These are phyloP conservation scores for Matsumyia berberina DNA, from an alignment of 2,888 invertebrate genomes.

Conservation along the genomic window DNA sequence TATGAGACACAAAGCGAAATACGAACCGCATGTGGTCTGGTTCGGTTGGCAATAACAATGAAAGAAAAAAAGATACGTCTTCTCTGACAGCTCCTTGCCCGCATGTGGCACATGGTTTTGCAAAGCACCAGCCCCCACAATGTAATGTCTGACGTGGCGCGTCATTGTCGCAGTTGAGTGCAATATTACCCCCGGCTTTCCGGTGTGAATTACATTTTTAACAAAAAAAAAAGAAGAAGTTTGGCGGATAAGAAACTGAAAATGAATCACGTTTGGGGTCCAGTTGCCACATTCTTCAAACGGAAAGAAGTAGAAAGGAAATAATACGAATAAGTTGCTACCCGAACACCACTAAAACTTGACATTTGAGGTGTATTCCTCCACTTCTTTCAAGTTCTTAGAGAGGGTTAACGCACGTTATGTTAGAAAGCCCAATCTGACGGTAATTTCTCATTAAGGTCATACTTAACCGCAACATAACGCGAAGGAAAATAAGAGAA, in stretches of 20 bases:
- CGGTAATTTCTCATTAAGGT: slow-evolving; percentile 33
- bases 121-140: slow-evolving; percentile 16
- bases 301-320: no score
- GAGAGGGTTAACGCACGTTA: slow-evolving; percentile 1
- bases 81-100: slow-evolving; percentile 14
- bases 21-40: slow-evolving; percentile 47
- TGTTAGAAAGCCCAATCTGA: slow-evolving; percentile 1
- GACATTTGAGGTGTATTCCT: background rate
- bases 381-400: background rate
- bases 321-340: slow-evolving; percentile 19
- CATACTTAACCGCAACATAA: slow-evolving; percentile 11
- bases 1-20: slow-evolving; percentile 4
- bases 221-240: slow-evolving; percentile 17
- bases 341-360: background rate
- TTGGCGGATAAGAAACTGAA: slow-evolving; percentile 18
- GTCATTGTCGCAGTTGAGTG: slow-evolving; percentile 7
- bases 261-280: slow-evolving; percentile 35
- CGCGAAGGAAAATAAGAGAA: slow-evolving; percentile 20
- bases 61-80: slow-evolving; percentile 28
- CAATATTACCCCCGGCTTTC: slow-evolving; percentile 45
- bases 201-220: slow-evolving; percentile 58
- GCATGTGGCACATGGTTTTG: slow-evolving; percentile 30
- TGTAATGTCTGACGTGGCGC: slow-evolving; percentile 6
- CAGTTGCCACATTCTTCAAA: slow-evolving; percentile 7
- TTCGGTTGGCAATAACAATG: slow-evolving; percentile 51